Conservation (phyloP, 2,797 vertebrate genomes). For the Eulemur rubriventer region DNA sequence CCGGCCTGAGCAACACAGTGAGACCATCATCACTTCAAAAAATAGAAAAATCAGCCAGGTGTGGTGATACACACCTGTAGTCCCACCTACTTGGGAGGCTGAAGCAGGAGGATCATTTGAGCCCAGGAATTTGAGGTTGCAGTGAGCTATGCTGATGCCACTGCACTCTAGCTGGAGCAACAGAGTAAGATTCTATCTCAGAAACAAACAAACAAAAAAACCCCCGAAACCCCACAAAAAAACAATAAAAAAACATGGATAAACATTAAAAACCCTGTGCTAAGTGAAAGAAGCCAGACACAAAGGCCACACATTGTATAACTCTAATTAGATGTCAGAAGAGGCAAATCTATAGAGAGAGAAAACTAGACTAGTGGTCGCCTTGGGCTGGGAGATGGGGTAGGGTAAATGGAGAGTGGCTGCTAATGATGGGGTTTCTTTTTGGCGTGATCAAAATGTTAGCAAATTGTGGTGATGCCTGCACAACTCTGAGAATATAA, state of each 20-base stretch:
- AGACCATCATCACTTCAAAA: background rate
- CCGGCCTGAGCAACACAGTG: background rate
- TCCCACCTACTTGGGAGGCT: background rate
- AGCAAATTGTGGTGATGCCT: background rate
- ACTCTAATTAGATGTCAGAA: background rate
- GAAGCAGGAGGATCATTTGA: background rate
- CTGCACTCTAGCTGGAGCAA: background rate
- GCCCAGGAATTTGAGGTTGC: background rate
- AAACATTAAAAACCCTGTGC: background rate
- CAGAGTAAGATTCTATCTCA: background rate
- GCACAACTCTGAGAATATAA: background rate
- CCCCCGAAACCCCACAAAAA: no score
- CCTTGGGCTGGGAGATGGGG: background rate
- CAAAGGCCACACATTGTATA: fast-evolving
- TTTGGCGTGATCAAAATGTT: background rate
- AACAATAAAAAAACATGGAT: background rate
- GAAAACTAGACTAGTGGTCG: background rate
- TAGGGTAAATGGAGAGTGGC: no score
- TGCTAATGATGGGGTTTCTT: background rate
- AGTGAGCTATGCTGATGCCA: background rate
- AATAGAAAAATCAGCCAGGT: background rate
- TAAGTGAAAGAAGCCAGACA: background rate
- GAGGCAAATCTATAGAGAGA: background rate
- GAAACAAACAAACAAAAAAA: background rate
- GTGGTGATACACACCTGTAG: background rate